phyloP scores from a whole-genome alignment of 2,888 invertebrate genomes.

The Eristalis intricaria region DNA sequence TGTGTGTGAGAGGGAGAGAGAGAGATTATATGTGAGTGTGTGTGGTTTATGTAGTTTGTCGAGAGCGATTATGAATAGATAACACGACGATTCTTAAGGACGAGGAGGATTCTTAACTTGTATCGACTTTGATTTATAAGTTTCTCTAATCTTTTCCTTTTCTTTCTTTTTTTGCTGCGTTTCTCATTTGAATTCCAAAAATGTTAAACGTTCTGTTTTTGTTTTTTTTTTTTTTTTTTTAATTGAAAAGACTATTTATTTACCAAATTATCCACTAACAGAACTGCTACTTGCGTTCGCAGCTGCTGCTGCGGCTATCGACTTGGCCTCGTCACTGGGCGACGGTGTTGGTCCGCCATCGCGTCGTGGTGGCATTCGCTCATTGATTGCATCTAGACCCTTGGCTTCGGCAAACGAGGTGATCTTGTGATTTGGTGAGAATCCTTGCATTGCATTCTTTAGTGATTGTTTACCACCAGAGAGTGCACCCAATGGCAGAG shows the following conservation, averaged over 20 bases:
- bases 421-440: constrained; percentile 98
- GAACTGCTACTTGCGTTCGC: constrained; percentile 58
- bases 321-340: constrained; percentile 80
- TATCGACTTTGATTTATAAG: constrained; percentile 56
- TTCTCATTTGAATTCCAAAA: not conserved
- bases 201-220: not conserved
- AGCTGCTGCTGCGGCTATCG: constrained; percentile 67
- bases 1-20: constrained; percentile 32
- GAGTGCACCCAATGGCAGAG: constrained; percentile 96
- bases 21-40: constrained; percentile 16
- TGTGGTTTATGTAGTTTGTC: constrained; percentile 4
- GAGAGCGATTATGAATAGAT: constrained; percentile 62
- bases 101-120: constrained; percentile 43
- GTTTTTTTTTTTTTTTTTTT: too few relatives aligned
- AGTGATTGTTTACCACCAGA: constrained; percentile 98
- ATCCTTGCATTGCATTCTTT: constrained; percentile 96
- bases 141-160: constrained; percentile 7
- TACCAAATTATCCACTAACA: constrained; percentile 62
- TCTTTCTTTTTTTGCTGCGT: not conserved
- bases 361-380: constrained; percentile 98
- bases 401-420: constrained; percentile 99
- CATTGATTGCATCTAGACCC: constrained; percentile 99
- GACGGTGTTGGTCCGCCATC: constrained; percentile 87
- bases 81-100: constrained; percentile 60
- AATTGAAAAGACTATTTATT: constrained; percentile 34